Base-by-base conservation (phyloP, 2,113 vertebrate genomes). In the Pangasianodon gigas region DNA sequence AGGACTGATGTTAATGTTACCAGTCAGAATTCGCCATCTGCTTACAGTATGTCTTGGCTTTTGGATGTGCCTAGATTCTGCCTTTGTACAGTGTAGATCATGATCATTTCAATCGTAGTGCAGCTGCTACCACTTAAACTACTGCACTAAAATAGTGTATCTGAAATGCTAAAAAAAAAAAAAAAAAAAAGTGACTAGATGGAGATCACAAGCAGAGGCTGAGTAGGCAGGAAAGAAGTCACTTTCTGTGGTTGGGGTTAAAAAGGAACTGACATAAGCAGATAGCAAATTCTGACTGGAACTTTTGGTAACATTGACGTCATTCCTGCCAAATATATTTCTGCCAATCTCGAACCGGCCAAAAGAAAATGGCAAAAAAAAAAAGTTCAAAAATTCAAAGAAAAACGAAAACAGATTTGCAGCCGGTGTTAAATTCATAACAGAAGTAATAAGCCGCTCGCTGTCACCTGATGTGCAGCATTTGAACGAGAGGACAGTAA, bases 251-350 rank as follows among this genome's bases (percentile, higher is more conserved):
- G 51, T 51, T 37, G 6, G 8, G 29, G 16, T 56, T 8, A 21
- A 82, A 54, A 54, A 82, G n/a, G 80, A 56, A 54, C 29, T 56
- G 51, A 82, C n/a, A 82, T 52, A 81, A 52, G 29, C 77, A 81
- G 21, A 4, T 48, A 10, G 77, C 13, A 2, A 51, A 79, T 51
- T 51, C 19, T 79, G n/a, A 7, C 71, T 44, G n/a, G 65, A 29
- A 74, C n/a, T 74, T 10, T 19, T 41, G 69, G 46, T 79, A 48
- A 29, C 44, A 80, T 16, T 80, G 77, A 81, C 48, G 48, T 81
- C 77, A n/a, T 52, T 52, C 26, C 48, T n/a, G 18, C 26, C 14
- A 14, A 16, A 13, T 51, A 29, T 29, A 51, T 52, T 51, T 80
- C 26, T 24, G 5, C 46, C 11, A n/a, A 51, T 29, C 26, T 13